Evolutionary conservation across 2,888 invertebrate species (phyloP).

Genomic region (Pachycephus smyrnensis): DNA sequence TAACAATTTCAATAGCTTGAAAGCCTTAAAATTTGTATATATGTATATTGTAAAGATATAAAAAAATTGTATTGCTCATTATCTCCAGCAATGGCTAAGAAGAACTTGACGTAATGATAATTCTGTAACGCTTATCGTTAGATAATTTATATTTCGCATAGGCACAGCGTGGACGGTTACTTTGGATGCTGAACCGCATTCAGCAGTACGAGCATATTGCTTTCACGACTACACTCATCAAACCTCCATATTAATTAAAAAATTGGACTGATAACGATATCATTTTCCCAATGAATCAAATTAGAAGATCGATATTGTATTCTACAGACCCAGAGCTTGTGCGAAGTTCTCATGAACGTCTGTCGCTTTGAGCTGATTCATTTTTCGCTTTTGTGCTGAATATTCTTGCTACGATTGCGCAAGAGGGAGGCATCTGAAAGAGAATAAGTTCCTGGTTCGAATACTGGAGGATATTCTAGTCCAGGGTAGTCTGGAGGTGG

Average conservation of each 20-base stretch:
- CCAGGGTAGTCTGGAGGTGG: conserved; percentile 79
- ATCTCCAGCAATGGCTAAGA: background rate
- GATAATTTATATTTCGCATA: conserved; percentile 21
- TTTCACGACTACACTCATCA: background rate
- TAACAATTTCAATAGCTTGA: conserved; percentile 13
- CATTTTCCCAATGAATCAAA: background rate
- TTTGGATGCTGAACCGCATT: conserved; percentile 17
- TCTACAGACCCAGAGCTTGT: background rate
- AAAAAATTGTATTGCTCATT: background rate
- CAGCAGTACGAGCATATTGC: background rate
- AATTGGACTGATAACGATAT: background rate
- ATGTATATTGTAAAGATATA: background rate
- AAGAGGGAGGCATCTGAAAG: conserved; percentile 70
- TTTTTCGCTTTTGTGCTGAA: conserved; percentile 22
- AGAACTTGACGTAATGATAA: conserved; percentile 5
- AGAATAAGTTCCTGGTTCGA: conserved; percentile 87
- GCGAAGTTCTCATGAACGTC: background rate
- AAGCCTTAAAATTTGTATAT: conserved; percentile 12
- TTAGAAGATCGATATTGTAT: background rate
- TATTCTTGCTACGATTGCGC: conserved; percentile 49
- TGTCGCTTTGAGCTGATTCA: background rate
- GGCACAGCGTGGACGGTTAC: conserved; percentile 50
- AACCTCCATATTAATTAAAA: background rate
- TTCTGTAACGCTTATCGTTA: background rate
- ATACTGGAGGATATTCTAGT: conserved; percentile 87